Evolutionary conservation across 2,888 invertebrate species (phyloP), one percentile per base, ranked within the genome.

Genomic region (Agriopis leucophaearia): DNA sequence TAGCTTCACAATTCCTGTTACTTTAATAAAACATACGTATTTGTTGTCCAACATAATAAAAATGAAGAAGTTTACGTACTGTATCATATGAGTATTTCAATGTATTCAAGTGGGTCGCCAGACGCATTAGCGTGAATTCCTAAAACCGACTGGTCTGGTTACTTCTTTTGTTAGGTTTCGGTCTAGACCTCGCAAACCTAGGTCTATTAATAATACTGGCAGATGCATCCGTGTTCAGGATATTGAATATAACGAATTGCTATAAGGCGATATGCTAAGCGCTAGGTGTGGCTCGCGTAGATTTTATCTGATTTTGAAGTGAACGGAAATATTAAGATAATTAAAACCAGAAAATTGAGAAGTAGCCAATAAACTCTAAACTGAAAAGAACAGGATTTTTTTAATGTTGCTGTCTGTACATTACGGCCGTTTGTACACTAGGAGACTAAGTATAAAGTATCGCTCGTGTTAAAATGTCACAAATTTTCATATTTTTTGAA

Each of bases 61-160:
- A 61, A 48, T 15, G 40, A 38, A 35, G n/a, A 40, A 69, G 60
- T n/a, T 59, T 18, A 9, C 1, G 15, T 56, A 56, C 68, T 64
- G 68, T 38, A 51, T 47, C 12, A 44, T 42, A 45, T 27, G 40
- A 38, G 5, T 59, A 59, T 45, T 40, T 38, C 59, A 83, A 83
- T 82, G 77, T 84, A 84, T 83, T 83, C 77, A 90, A 88, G 83
- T 90, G 84, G 90, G 89, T 84, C 89, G 84, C 88, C 88, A 91
- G 90, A 91, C 91, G 80, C 91, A 91, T 91, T 91, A 91, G 85
- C 82, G 83, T 77, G 83, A 83, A 88, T 87, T 86, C 88, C 84
- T 79, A 88, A 88, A 89, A 88, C 84, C 81, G 83, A 86, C 85
- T 87, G 81, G 80, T 86, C 84, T 82, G 82, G 68, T 69, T 60